Evolutionary conservation across 2,888 invertebrate species (phyloP), one percentile per base, ranked within the genome.

Genomic region (Torymus texanus): DNA sequence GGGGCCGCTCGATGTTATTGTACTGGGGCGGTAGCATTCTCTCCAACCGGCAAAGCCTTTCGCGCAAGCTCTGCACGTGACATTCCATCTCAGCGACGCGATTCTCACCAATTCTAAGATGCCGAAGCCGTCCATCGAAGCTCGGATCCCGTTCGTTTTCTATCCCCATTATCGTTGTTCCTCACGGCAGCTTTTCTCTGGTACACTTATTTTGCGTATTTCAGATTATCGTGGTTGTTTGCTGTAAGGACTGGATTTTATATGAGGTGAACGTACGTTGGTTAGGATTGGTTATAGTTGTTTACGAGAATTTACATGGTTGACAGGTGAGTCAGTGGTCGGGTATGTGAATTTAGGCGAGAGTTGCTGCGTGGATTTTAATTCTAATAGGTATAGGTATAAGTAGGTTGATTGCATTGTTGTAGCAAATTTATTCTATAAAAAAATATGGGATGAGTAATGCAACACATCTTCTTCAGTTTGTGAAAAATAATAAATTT

Each of bases 21-120:
- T 8, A 4, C 10, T 8, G 41, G 8, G 41, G 41, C 1, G 75
- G 79, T 10, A 79, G 59, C 66, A 75, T 67, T 5, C 62, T 67
- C 12, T 72, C 79, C 13, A 79, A 70, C n/a, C 75, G 72, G 13
- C 50, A 24, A 2, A 80, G 29, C 65, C 81, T 82, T 13, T 83
- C 82, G 8, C 72, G 72, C 67, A 84, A 76, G 13, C 74, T 65
- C 18, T 78, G 73, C 12, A 81, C 82, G 21, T 82, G 83, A 50
- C 61, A 62, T 58, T 84, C 83, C 82, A 83, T 78, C 68, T 83
- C 83, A 12, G 75, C 62, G 12, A 84, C 81, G 53, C 82, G 82
- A 61, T 70, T 51, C 51, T 82, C 79, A 4, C 81, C 81, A n/a
- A 50, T 41, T 24, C 62, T 61, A 5, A 68, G 61, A 12, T 72